A percentile compares a stretch with the other conserved stretches of the same genome.
phyloP scores from a whole-genome alignment of 2,888 invertebrate genomes.

The Andricus quercusramuli region DNA sequence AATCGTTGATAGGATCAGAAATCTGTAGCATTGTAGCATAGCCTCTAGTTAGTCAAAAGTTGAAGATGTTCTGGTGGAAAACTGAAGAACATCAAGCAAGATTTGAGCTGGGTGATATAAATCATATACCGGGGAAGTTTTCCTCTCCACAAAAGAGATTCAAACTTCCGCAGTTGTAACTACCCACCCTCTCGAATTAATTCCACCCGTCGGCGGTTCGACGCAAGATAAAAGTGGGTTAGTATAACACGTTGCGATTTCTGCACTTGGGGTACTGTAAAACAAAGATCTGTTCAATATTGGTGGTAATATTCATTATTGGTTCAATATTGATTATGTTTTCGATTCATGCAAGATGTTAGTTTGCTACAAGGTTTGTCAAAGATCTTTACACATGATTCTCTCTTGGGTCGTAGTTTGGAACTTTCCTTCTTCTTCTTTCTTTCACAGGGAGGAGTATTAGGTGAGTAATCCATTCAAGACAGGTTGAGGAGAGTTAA shows the following conservation, averaged over 20 bases:
- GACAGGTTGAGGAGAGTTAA: too few relatives aligned
- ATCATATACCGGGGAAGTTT: constrained; percentile 39
- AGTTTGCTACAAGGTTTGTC: too few relatives aligned
- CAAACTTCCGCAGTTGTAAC: constrained; percentile 11
- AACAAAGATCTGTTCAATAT: too few relatives aligned
- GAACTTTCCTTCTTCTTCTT: neutral
- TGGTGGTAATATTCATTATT: too few relatives aligned
- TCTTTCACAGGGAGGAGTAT: neutral
- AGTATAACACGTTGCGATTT: constrained; percentile 6
- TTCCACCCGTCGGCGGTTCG: neutral
- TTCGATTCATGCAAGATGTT: too few relatives aligned
- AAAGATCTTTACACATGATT: too few relatives aligned
- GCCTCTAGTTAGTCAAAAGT: neutral
- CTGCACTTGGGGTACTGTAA: too few relatives aligned
- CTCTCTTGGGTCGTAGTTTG: too few relatives aligned
- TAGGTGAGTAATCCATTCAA: too few relatives aligned
- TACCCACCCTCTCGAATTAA: neutral
- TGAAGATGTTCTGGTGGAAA: neutral
- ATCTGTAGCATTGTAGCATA: neutral
- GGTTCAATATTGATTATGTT: too few relatives aligned
- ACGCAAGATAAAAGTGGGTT: constrained; percentile 19
- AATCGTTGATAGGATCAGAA: neutral
- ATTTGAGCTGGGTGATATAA: neutral
- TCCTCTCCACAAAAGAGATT: neutral
- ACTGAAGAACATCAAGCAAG: neutral